Conservation (phyloP, 2,888 invertebrate species). For the Melanchra persicariae region DNA sequence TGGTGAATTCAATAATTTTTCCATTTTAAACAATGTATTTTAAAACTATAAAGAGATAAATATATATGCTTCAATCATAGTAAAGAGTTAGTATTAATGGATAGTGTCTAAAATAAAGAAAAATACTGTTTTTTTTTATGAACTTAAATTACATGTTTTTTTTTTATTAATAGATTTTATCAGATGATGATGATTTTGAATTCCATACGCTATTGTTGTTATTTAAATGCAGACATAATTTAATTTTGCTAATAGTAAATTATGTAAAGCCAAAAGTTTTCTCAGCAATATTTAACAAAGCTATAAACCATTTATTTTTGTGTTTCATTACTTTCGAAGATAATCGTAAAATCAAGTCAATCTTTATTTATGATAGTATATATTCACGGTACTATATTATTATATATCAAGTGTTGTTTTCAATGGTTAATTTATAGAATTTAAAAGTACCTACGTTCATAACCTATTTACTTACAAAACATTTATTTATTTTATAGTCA, state of each 20-base stretch:
- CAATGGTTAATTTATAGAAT: not conserved
- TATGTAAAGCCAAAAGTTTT: not conserved
- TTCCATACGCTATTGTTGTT: not conserved
- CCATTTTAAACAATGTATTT: not conserved
- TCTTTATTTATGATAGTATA: not conserved
- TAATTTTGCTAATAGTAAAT: not conserved
- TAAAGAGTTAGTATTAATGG: not conserved
- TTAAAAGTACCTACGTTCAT: slow-evolving; percentile 11
- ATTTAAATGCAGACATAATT: too few species aligned
- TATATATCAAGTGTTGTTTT: not conserved
- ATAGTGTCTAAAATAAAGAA: not conserved
- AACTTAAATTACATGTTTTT: too few species aligned
- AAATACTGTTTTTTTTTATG: too few species aligned
- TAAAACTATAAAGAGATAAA: not conserved
- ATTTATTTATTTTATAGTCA: not conserved
- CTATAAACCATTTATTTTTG: not conserved
- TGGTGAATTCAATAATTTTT: slow-evolving; percentile 7
- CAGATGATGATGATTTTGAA: not conserved
- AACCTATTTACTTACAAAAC: slow-evolving; percentile 1
- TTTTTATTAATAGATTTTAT: too few species aligned
- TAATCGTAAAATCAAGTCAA: not conserved
- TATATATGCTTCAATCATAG: not conserved
- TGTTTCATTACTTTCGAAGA: not conserved
- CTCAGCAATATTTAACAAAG: not conserved
- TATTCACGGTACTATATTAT: too few species aligned